Evolutionary conservation across 1,140 invertebrate species (phyloP), one percentile per base, ranked within the genome.

Genomic region (Pectinophora gossypiella): DNA sequence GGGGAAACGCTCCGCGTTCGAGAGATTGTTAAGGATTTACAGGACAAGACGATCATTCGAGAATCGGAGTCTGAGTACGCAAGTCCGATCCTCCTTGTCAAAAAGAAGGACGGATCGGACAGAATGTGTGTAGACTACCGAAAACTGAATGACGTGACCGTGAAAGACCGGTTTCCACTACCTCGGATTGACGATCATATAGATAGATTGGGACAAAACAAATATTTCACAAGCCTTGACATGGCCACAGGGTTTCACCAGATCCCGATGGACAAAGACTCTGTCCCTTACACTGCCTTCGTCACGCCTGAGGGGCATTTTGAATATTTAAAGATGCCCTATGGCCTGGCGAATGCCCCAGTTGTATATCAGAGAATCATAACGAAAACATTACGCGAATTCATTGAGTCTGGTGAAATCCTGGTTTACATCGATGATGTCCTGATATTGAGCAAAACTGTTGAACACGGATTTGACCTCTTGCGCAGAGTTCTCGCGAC

Each of bases 1-100:
- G 4, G 22, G 22, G 4, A 10, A 23, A 36, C 68, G 10, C 53
- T 79, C 5, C 72, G 72, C 15, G 42, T 44, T 18, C 15, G 42
- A 9, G 42, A 44, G 6, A 44, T 44, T 19, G n/a, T 44, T 44
- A 44, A 19, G 42, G 42, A 44, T 19, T 44, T 44, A 44, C 13
- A 18, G 19, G 42, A 44, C 19, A 44, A 44, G 42, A 18, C 15
- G 3, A 13, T 44, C 3, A 44, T 44, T 10, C 42, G n/a, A 7
- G 42, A 44, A n/a, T 44, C 42, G 4, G 42, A 44, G 19, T 44
- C 42, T 6, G 42, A 44, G 3, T 44, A 44, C 19, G 4, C 42
- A 18, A 44, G 42, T 13, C 42, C 42, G 7, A 44, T 44, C 7
- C 42, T 44, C 7, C n/a, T 46, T 23, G 77, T 12, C 27, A 32